Evolutionary conservation across 2,113 vertebrate species (phyloP), one percentile per base, ranked within the genome.

Genomic region (Cinclus cinclus): DNA sequence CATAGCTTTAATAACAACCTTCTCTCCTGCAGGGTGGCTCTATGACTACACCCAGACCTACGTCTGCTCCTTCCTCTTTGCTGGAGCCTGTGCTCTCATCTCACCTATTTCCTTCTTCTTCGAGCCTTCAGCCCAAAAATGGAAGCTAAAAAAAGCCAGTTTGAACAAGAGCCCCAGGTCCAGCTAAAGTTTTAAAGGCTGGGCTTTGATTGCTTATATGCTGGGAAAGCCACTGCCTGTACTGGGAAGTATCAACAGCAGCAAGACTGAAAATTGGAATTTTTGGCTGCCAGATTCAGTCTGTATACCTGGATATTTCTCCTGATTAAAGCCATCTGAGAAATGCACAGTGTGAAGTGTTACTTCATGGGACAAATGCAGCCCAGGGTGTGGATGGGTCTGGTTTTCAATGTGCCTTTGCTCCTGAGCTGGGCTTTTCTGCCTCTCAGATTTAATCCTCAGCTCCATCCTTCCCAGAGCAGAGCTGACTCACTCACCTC

Each of bases 41-140:
- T 98, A 99, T 5, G 99, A 99, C 97, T 98, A 98, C 97, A 99
- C 98, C 21, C 98, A 98, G 97, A 99, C 98, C 4, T 99, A 99
- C 10, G 97, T 94, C 78, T 98, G 98, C 78, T 99, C 99, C 30
- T 99, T 99, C 97, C 98, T 99, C 97, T 97, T 99, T 55, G 98
- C 99, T 6, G 99, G 99, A 17, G 97, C 97, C 71, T 99, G 99
- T 78, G 99, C 98, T 90, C 98, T 99, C 82, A 92, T 99, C 64
- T 99, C 99, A 31, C 98, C 99, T 5, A 13, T 98, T 30, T 98
- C 99, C 19, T 97, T 99, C 82, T 98, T 99, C 97, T 92, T 99
- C 33, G 98, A 99, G 96, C 99, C 99, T 13, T 63, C 98, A 62
- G 99, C 98, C 60, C 98, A 98, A 87, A 98, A 91, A 91, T 98